Conservation (phyloP, 2,797 vertebrate species). For the Salmo trutta region DNA sequence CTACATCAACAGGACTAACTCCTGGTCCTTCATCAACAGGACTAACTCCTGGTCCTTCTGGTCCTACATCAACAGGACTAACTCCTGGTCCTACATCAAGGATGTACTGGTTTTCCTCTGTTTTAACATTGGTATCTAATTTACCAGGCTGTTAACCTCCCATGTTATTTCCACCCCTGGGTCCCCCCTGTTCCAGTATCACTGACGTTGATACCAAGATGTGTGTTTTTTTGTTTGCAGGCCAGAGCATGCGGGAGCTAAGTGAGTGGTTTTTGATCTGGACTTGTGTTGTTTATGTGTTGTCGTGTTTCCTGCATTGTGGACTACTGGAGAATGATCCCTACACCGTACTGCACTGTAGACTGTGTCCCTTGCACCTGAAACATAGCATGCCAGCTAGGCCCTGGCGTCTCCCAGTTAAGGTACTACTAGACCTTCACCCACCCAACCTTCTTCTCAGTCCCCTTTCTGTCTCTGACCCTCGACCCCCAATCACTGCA, state of each 20-base stretch:
- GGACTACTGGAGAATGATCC: neutral
- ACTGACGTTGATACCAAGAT: neutral
- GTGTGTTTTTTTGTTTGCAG: conserved; percentile 81
- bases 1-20: no score
- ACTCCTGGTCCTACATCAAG: no score
- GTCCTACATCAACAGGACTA: no score
- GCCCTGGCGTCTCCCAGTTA: neutral
- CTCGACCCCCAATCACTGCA: neutral
- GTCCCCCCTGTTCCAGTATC: neutral
- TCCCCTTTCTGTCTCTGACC: neutral
- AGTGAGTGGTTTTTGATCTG: conserved; percentile 72
- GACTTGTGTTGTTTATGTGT: neutral
- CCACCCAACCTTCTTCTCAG: neutral
- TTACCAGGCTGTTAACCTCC: neutral
- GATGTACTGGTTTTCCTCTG: no score
- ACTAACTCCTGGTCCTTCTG: no score
- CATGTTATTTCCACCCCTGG: no score
- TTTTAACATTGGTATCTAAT: neutral
- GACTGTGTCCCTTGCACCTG: neutral
- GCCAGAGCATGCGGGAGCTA: conserved; percentile 79
- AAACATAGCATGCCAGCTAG: neutral
- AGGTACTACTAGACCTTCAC: neutral
- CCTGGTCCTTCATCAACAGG: no score
- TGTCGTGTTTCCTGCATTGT: neutral
- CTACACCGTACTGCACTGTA: neutral